Evolutionary conservation across 2,888 invertebrate genomes (phyloP).

Genomic region (Thyatira batis): DNA sequence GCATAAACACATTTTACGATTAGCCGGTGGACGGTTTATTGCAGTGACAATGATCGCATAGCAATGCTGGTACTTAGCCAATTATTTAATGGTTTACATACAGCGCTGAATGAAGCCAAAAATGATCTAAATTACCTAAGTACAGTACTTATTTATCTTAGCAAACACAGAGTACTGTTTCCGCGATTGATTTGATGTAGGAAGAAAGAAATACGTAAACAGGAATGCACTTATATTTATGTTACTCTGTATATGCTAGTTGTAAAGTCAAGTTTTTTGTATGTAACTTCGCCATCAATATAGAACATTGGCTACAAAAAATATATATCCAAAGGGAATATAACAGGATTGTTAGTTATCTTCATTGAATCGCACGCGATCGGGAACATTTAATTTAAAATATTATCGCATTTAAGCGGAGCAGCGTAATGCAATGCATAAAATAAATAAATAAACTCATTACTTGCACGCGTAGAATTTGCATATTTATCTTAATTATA

Average conservation of each 20-base stretch:
- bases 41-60: slow-evolving; percentile 3
- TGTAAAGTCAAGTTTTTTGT: too few relatives aligned
- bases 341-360: too few relatives aligned
- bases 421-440: background rate
- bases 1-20: slow-evolving; percentile 40
- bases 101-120: too few relatives aligned
- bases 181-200: too few relatives aligned
- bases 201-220: too few relatives aligned
- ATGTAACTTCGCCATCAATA: too few relatives aligned
- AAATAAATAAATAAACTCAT: background rate
- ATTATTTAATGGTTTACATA: too few relatives aligned
- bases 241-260: too few relatives aligned
- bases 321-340: background rate
- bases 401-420: background rate
- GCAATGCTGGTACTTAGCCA: background rate
- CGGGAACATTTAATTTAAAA: background rate
- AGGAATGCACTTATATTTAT: too few relatives aligned
- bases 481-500: background rate
- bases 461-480: background rate
- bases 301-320: too few relatives aligned
- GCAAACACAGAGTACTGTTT: too few relatives aligned
- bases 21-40: slow-evolving; percentile 11
- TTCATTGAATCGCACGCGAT: background rate
- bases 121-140: background rate
- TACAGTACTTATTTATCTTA: too few relatives aligned